These are phyloP conservation scores for Drosophila guanche DNA, from an alignment of 1,140 invertebrate genomes.

Conservation along the genomic window DNA sequence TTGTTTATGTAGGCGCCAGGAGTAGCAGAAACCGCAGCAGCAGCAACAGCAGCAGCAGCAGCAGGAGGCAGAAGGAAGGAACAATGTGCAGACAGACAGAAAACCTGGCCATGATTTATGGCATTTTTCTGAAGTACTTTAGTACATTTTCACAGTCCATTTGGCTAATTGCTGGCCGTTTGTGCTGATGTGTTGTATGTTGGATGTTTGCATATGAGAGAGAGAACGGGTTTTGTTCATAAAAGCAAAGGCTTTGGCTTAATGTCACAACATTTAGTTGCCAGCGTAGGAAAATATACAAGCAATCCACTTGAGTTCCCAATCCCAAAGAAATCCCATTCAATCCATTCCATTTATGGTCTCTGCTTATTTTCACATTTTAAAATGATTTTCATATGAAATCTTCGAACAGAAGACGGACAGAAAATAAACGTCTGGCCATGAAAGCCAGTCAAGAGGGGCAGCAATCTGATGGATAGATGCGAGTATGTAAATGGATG, in stretches of 20 bases:
- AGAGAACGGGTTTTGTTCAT: conserved; percentile 32
- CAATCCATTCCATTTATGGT: conserved; percentile 1
- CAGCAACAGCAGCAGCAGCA: too few relatives aligned
- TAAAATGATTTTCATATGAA: conserved; percentile 37
- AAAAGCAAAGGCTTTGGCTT: conserved; percentile 44
- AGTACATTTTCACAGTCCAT: conserved; percentile 61
- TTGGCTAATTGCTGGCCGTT: conserved; percentile 58
- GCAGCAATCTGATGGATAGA: not conserved
- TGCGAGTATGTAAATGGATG: conserved; percentile 8
- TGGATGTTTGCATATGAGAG: conserved; percentile 21
- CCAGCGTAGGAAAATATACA: not conserved
- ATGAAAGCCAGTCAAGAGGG: conserved; percentile 23
- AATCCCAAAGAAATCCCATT: conserved; percentile 15
- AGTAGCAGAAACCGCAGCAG: not conserved
- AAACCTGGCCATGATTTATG: conserved; percentile 59
- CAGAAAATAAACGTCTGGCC: conserved; percentile 18
- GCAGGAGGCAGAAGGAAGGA: not conserved
- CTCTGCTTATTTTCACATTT: conserved; percentile 45
- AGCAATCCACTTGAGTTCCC: conserved; percentile 38
- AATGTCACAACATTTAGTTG: conserved; percentile 10
- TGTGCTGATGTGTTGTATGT: conserved; percentile 9
- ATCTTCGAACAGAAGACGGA: conserved; percentile 42
- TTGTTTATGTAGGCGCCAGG: conserved; percentile 56
- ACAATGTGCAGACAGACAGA: conserved; percentile 1
- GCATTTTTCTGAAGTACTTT: conserved; percentile 45